Evolutionary conservation across 92 coral and sea anemone genomes (phyloP), one percentile per base, ranked within the genome.

Genomic region (Galaxea fascicularis): DNA sequence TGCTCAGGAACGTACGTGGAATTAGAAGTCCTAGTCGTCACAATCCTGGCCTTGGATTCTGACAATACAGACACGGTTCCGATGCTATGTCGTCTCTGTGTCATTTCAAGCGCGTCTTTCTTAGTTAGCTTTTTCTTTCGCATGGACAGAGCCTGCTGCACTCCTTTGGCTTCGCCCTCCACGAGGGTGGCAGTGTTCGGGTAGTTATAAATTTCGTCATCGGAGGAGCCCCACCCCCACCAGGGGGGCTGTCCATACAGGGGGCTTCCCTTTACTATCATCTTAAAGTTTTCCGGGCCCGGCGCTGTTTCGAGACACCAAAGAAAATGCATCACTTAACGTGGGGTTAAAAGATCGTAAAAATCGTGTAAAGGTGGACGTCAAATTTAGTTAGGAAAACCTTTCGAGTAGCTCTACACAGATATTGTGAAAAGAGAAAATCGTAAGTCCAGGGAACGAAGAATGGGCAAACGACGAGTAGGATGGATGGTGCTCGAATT

Each of bases 161-260:
- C 70, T 1, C 68, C 65, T 44, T 73, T 73, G 45, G 26, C 44
- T 29, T 79, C 89, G n/a, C 62, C 83, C 5, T 63, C 89, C 67
- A 51, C 73, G 0, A 85, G 84, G 16, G 94, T 87, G 10, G 96
- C 91, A 0, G 94, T 80, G 85, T 93, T 90, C 0, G 97, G 97
- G 41, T 93, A 93, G 22, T 91, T 85, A 74, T 93, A 93, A 27
- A 91, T 77, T 35, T 93, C 97, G 8, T 92, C 98, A 27, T 94
- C 98, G 10, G 95, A 89, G 4, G 98, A 90, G 1, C 95, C 98
- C 98, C 98, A 94, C 3, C 98, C 95, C 98, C 98, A 94, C 98
- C 98, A 94, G 4, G 98, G 95, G 4, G 98, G 98, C 75, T 94
- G 98, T 0, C 98, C 98, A 57, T 94, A 94, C 83, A 92, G 63